Conservation (phyloP, 2,888 invertebrate genomes). For the Pseudococcus jackbeardsleyi region DNA sequence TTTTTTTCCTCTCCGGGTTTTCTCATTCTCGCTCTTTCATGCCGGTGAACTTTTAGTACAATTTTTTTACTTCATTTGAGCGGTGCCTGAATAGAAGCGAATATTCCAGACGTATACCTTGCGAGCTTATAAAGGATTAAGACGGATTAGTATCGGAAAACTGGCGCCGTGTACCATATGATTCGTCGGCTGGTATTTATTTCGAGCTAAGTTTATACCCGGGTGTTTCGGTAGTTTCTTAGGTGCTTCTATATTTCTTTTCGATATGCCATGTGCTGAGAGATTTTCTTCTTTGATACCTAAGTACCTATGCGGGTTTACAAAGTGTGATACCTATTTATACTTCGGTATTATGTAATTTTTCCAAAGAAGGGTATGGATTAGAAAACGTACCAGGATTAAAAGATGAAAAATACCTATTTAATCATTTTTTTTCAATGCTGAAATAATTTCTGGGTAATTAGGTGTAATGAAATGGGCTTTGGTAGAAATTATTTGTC, state of each 20-base stretch:
- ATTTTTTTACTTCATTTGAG: constrained; percentile 43
- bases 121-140: constrained; percentile 46
- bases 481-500: background rate
- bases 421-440: background rate
- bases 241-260: background rate
- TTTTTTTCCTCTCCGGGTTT: background rate
- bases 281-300: background rate
- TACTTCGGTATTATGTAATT: background rate
- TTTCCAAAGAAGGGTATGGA: background rate
- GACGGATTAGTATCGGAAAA: constrained; percentile 38
- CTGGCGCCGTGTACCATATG: constrained; percentile 43
- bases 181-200: constrained; percentile 8
- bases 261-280: background rate
- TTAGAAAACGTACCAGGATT: background rate
- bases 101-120: constrained; percentile 47
- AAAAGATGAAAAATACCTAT: background rate
- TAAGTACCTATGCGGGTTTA: background rate
- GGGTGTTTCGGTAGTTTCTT: background rate
- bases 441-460: background rate
- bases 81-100: background rate
- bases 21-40: background rate
- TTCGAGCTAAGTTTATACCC: background rate
- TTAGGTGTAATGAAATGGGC: background rate
- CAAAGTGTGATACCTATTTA: background rate
- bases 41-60: background rate